Base-by-base conservation (phyloP, 1,140 invertebrate species). In the Meloidogyne floridensis region DNA sequence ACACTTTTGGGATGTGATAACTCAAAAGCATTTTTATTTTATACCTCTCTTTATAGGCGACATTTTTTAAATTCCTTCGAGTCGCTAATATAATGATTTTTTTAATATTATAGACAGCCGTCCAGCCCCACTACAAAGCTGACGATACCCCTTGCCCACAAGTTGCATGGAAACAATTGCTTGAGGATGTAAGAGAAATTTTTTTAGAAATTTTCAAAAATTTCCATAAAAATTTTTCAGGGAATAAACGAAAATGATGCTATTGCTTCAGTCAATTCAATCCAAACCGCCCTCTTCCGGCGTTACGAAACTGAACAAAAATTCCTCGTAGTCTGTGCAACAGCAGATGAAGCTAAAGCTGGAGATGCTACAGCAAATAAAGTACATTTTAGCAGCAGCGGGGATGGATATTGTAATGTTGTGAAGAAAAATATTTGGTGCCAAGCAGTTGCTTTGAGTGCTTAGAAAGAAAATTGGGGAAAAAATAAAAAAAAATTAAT, bases 91-190 rank as follows among this genome's bases (percentile, higher is more conserved):
- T 6, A 47, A 8, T 6, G 47, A 54, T 54, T 54, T 13, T 8
- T 9, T 10, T 54, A 13, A 10, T 54, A 2, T 65, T 65, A 65
- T 7, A 69, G 56, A 56, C 11, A n/a, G 80, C 80, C 3, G 56
- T 81, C 15, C 59, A 77, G 32, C 80, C 80, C 11, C 74, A 78
- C 51, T 80, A 75, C 20, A 81, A 81, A 56, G 65, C 59, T n/a
- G 75, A 79, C 51, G 75, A 77, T 47, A 81, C 80, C 47, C 80
- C 80, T 11, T 81, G 80, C 42, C 80, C 80, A 9, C 80, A 81
- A 15, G 56, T 75, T 71, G 74, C 72, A 53, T 81, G 80, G 80
- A 81, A 81, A 71, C 56, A 59, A 43, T 32, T 81, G n/a, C 47
- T 81, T n/a, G 72, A 81, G 56, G 80, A 81, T 69, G 80, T 81